phyloP scores from a whole-genome alignment of 2,113 vertebrate species.

The Lepisosteus oculatus region DNA sequence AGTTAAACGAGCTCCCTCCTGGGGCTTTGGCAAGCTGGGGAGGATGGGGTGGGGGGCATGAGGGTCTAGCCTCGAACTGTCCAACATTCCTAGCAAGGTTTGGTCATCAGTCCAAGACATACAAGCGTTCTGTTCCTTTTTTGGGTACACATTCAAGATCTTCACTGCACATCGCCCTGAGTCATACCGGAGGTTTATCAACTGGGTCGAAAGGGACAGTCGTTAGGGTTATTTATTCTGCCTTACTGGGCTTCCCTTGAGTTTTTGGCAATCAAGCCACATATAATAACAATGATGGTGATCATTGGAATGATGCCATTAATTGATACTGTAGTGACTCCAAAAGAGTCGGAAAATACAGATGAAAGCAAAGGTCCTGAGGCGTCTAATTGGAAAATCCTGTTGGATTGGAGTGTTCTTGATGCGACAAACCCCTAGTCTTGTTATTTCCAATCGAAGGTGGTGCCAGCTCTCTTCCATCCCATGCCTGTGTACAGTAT shows the following conservation, averaged over 20 bases:
- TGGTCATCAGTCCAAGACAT: slow-evolving; percentile 6
- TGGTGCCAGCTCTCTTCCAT: slow-evolving; percentile 76
- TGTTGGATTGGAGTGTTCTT: slow-evolving; percentile 37
- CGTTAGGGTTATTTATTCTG: slow-evolving; percentile 2
- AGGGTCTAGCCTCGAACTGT: neutral
- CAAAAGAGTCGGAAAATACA: slow-evolving; percentile 17
- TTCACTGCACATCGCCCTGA: neutral
- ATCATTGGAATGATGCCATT: neutral
- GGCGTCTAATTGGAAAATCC: slow-evolving; percentile 33
- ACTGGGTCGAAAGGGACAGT: slow-evolving; percentile 6
- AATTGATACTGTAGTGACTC: slow-evolving; percentile 20
- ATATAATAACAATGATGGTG: slow-evolving; percentile 4
- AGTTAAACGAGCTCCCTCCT: neutral
- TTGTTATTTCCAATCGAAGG: slow-evolving; percentile 59
- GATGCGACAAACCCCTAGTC: slow-evolving; percentile 29
- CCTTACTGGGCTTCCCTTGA: slow-evolving; percentile 4
- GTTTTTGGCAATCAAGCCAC: neutral
- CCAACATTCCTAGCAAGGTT: neutral
- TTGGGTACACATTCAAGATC: slow-evolving; percentile 3
- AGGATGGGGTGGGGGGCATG: neutral
- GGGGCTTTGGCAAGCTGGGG: neutral
- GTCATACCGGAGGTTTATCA: slow-evolving; percentile 5
- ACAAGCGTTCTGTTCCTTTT: neutral
- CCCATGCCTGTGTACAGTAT: slow-evolving; percentile 68
- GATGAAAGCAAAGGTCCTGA: slow-evolving; percentile 33